These are phyloP conservation scores for Nephrotoma appendiculata DNA, from an alignment of 2,888 invertebrate species.

Conservation along the genomic window DNA sequence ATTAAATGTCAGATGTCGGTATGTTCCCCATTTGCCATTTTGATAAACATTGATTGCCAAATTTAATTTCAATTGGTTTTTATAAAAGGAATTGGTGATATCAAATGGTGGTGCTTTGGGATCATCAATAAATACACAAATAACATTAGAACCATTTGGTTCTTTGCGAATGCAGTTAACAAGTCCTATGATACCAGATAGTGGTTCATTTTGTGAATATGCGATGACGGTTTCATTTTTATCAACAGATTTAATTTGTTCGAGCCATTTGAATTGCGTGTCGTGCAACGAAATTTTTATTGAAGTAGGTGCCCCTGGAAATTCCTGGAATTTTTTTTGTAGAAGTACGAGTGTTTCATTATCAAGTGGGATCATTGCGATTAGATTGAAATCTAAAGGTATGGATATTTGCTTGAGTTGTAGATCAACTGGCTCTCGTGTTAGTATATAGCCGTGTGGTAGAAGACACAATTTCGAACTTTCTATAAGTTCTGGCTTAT, in stretches of 20 bases:
- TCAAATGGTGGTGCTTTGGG: constrained; percentile 49
- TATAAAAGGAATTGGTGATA: constrained; percentile 46
- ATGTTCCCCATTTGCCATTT: constrained; percentile 51
- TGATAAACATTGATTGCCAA: constrained; percentile 65
- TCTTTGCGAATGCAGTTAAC: constrained; percentile 76
- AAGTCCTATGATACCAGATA: constrained; percentile 72
- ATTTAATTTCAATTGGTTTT: constrained; percentile 51
- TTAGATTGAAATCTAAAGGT: constrained; percentile 20
- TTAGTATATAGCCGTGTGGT: constrained; percentile 44
- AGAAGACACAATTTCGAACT: constrained; percentile 36
- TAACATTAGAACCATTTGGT: constrained; percentile 50
- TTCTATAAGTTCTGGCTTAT: constrained; percentile 25
- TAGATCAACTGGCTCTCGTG: constrained; percentile 39
- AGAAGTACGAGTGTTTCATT: constrained; percentile 23
- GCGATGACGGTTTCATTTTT: constrained; percentile 29
- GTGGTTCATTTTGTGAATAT: constrained; percentile 46
- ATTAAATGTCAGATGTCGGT: constrained; percentile 58
- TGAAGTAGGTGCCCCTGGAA: constrained; percentile 13
- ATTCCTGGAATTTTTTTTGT: constrained; percentile 20
- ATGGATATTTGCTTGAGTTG: constrained; percentile 27
- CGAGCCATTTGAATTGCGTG: constrained; percentile 24
- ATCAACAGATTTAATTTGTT: constrained; percentile 14
- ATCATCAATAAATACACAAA: constrained; percentile 49
- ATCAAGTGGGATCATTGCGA: constrained; percentile 22
- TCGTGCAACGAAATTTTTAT: constrained; percentile 22